A percentile compares a stretch with the other conserved stretches of the same genome.
These are phyloP conservation scores for Hydrolagus affinis DNA, from an alignment of 2,113 vertebrate species.

Conservation along the genomic window DNA sequence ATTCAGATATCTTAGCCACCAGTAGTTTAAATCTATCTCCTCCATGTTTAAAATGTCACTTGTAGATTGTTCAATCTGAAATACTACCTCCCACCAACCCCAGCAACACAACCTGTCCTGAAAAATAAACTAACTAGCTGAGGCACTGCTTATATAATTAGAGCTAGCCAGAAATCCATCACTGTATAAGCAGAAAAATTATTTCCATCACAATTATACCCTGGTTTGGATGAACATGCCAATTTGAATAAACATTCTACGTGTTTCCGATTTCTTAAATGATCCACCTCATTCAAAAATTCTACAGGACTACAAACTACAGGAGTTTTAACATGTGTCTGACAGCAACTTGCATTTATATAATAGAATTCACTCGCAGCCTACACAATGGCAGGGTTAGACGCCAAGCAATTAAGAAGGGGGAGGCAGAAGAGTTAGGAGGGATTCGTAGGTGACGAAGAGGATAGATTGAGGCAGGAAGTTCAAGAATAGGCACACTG, in stretches of 20 bases:
- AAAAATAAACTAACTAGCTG: constrained; percentile 2
- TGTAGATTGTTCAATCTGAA: constrained; percentile 4
- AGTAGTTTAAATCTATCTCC: neutral
- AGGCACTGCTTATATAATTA: neutral
- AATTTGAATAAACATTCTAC: neutral
- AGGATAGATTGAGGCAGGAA: no score
- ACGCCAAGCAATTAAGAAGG: no score
- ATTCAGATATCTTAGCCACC: neutral
- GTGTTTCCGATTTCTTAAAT: constrained; percentile 11
- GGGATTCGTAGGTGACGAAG: no score
- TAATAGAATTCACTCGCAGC: no score
- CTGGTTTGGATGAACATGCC: neutral
- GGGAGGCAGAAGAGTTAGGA: no score
- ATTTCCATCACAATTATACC: neutral
- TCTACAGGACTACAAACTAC: no score
- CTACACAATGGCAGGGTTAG: no score
- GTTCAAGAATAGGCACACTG: no score
- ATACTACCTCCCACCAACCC: neutral
- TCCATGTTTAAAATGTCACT: neutral
- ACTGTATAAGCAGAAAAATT: neutral
- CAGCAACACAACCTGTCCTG: neutral
- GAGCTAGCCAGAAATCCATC: neutral
- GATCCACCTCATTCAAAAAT: neutral
- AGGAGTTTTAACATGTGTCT: no score
- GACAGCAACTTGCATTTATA: no score